These are phyloP conservation scores for Boloria euphrosyne DNA, from an alignment of 2,888 invertebrate species.

Conservation along the genomic window DNA sequence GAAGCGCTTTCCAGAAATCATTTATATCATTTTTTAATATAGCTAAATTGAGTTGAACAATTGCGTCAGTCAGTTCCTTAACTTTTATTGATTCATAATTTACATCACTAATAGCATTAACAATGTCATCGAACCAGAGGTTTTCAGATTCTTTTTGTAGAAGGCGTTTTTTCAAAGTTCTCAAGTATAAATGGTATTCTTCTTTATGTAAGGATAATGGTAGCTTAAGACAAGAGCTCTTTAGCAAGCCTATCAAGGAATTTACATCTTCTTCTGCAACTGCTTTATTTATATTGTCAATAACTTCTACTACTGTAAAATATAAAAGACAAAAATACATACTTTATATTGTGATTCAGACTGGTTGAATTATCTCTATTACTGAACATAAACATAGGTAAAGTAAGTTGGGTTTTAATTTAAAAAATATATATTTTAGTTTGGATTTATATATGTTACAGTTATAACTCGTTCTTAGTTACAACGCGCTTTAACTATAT, in stretches of 20 bases:
- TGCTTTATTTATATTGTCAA: slow-evolving; percentile 83
- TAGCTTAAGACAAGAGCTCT: slow-evolving; percentile 72
- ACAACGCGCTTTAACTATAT: too few species aligned
- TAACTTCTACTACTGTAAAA: slow-evolving; percentile 79
- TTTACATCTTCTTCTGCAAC: slow-evolving; percentile 79
- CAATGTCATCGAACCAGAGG: slow-evolving; percentile 83
- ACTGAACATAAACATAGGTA: too few species aligned
- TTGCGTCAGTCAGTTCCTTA: slow-evolving; percentile 69
- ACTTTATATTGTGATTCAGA: too few species aligned
- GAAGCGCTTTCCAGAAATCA: slow-evolving; percentile 66
- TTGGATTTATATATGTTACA: too few species aligned
- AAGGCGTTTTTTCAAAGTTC: slow-evolving; percentile 76
- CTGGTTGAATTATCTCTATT: too few species aligned
- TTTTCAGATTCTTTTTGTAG: slow-evolving; percentile 80
- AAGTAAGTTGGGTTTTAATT: too few species aligned
- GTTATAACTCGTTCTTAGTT: too few species aligned
- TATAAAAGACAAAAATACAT: slow-evolving; percentile 21
- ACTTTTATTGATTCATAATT: slow-evolving; percentile 75
- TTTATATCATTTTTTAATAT: slow-evolving; percentile 67
- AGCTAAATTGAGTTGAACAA: slow-evolving; percentile 71
- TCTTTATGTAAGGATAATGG: slow-evolving; percentile 66
- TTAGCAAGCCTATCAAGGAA: slow-evolving; percentile 72
- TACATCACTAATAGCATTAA: slow-evolving; percentile 72
- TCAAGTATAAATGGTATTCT: slow-evolving; percentile 78
- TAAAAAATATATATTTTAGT: too few species aligned